Conservation (phyloP, 2,113 vertebrate species). For the Melanotaenia duboulayi region DNA sequence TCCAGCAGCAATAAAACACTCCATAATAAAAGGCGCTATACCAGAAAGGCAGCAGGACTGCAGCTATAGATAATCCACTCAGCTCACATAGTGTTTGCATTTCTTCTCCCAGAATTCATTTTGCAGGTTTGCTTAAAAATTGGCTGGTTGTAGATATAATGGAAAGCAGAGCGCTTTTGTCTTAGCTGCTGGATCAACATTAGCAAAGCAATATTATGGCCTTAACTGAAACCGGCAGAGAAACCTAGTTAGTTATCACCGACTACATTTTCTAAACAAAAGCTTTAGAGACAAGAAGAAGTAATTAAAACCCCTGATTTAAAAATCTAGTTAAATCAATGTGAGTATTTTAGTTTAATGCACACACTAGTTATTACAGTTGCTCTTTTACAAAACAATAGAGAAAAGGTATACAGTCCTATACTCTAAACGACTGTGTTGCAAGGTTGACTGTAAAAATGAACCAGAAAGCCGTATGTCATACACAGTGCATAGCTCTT, state of each 20-base stretch:
- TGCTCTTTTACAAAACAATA: background rate
- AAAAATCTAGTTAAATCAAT: conserved; percentile 30
- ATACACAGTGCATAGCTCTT: conserved; percentile 11
- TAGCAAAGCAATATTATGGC: conserved; percentile 63
- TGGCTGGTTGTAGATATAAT: conserved; percentile 61
- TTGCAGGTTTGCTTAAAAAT: conserved; percentile 68
- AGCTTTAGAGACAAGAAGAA: conserved; percentile 49
- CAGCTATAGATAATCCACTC: conserved; percentile 80
- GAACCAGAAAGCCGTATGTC: background rate
- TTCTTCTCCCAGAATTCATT: conserved; percentile 74
- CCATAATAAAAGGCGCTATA: conserved; percentile 81
- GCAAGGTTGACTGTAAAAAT: background rate
- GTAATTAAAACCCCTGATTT: conserved; percentile 57
- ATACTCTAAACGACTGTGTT: background rate
- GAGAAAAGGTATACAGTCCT: background rate
- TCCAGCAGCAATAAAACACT: conserved; percentile 83
- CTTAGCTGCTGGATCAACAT: conserved; percentile 55
- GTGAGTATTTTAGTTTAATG: conserved; percentile 23
- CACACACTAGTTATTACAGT: conserved; percentile 8
- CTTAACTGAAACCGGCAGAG: conserved; percentile 52
- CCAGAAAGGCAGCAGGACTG: conserved; percentile 75
- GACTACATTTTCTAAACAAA: conserved; percentile 62
- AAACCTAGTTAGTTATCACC: conserved; percentile 64
- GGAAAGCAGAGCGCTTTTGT: conserved; percentile 56
- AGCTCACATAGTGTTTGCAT: conserved; percentile 72